Conservation (phyloP, 2,113 vertebrate genomes). For the Phasianus colchicus region DNA sequence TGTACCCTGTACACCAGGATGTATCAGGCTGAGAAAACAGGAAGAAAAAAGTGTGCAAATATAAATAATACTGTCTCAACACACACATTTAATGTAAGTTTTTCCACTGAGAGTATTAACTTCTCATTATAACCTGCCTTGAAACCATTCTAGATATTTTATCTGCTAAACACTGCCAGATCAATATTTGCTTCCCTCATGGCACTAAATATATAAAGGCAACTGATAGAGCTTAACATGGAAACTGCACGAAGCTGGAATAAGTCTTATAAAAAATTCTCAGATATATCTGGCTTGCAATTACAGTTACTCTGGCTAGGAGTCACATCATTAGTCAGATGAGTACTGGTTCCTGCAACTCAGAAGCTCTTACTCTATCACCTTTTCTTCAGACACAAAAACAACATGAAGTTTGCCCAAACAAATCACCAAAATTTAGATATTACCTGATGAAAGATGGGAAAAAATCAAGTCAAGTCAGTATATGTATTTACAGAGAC, state of each 20-base stretch:
- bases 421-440: not conserved
- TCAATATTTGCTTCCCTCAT: not conserved
- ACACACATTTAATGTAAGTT: not conserved
- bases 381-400: not conserved
- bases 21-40: not conserved
- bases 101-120: not conserved
- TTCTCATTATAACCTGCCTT: not conserved
- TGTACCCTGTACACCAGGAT: rapidly evolving
- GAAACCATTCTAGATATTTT: not conserved
- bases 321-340: not conserved
- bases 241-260: not conserved
- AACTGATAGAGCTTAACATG: not conserved
- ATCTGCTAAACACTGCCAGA: not conserved
- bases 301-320: not conserved
- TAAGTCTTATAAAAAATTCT: not conserved
- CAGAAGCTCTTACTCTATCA: not conserved
- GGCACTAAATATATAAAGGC: not conserved
- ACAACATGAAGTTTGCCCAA: not conserved
- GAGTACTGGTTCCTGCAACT: not conserved
- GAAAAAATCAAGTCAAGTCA: not conserved
- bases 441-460: not conserved
- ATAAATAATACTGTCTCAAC: not conserved
- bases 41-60: not conserved
- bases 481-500: not conserved
- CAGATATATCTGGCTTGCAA: not conserved